Evolutionary conservation across 2,888 invertebrate species (phyloP).

Genomic region (Megastigmus dorsalis): DNA sequence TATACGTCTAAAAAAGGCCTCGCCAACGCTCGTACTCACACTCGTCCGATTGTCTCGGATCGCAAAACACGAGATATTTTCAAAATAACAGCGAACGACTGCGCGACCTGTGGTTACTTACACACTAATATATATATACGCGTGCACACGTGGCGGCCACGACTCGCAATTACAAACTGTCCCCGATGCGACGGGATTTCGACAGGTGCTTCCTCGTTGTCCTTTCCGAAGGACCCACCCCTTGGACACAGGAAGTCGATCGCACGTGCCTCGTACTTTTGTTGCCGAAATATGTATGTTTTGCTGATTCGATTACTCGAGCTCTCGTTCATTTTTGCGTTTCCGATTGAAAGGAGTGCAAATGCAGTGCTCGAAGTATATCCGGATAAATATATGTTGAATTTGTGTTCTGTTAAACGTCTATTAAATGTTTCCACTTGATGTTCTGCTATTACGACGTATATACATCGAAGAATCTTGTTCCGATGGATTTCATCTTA

Average conservation of each 20-base stretch:
- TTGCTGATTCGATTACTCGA: too few relatives aligned
- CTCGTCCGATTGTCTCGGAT: constrained; percentile 53
- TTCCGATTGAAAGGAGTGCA: constrained; percentile 2
- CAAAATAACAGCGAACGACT: constrained; percentile 54
- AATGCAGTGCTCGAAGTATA: too few relatives aligned
- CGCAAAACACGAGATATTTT: constrained; percentile 54
- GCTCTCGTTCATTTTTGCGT: neutral
- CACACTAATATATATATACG: too few relatives aligned
- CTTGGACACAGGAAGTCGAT: constrained; percentile 33
- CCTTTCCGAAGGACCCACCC: neutral
- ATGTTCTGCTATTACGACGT: too few relatives aligned
- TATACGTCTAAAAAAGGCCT: too few relatives aligned
- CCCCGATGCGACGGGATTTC: neutral
- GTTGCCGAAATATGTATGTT: neutral
- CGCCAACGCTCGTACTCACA: neutral
- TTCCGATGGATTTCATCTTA: too few relatives aligned
- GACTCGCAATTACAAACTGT: constrained; percentile 10
- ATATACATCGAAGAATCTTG: too few relatives aligned
- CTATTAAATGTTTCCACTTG: too few relatives aligned
- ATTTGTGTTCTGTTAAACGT: too few relatives aligned
- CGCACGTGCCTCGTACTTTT: neutral
- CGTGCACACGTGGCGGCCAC: too few relatives aligned
- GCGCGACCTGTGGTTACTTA: too few relatives aligned
- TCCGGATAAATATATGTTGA: too few relatives aligned
- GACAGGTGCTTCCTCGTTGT: constrained; percentile 23